A percentile compares a stretch with the other conserved stretches of the same genome.
Evolutionary conservation across 2,888 invertebrate genomes (phyloP).

Genomic region (Spilarctia lutea): DNA sequence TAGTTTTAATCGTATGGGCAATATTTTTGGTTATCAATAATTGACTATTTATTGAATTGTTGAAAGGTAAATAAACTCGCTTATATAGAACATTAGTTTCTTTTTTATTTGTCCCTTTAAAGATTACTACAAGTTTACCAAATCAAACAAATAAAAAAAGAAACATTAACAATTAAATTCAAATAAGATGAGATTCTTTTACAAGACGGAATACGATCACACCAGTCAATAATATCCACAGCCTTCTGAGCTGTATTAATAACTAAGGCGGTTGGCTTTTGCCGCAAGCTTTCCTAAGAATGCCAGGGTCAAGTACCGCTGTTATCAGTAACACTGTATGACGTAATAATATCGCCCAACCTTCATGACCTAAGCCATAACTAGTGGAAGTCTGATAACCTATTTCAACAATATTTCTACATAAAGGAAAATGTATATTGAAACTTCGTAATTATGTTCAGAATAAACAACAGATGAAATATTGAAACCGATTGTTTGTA

Average conservation of each 20-base stretch:
- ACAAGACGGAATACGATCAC: background rate
- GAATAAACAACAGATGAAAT: background rate
- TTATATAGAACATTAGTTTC: no score
- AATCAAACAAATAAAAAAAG: background rate
- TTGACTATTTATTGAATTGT: no score
- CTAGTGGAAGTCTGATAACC: background rate
- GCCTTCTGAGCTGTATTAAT: background rate
- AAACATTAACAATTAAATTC: no score
- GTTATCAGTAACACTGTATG: background rate
- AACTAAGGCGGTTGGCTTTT: background rate
- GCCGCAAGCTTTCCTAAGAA: background rate
- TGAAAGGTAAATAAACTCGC: no score
- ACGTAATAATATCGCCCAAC: background rate
- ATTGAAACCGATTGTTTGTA: background rate
- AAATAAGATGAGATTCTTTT: background rate
- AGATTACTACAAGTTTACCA: no score
- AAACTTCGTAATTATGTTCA: background rate
- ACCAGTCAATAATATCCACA: background rate
- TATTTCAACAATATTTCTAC: background rate
- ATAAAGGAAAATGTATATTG: background rate
- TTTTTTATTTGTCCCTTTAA: no score
- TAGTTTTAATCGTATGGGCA: no score
- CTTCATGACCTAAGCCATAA: background rate
- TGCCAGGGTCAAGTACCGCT: background rate
- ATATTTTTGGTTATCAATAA: no score